Evolutionary conservation across 2,113 vertebrate genomes (phyloP).

Genomic region (Sinocyclocheilus grahami): DNA sequence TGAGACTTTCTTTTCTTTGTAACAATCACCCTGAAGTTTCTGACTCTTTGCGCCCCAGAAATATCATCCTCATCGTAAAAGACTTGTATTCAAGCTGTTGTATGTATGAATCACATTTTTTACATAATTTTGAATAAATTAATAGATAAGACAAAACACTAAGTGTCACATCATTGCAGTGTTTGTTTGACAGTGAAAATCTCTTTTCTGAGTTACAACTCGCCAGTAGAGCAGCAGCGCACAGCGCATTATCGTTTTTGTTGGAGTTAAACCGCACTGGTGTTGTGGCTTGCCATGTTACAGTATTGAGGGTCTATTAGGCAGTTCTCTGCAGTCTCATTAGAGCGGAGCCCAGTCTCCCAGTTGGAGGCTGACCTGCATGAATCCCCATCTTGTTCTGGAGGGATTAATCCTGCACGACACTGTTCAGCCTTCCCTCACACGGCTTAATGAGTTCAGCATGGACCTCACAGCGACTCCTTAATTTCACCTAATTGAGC

Average conservation of each 20-base stretch:
- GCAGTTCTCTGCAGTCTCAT: conserved; percentile 55
- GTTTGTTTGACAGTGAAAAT: not conserved
- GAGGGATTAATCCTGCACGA: conserved; percentile 68
- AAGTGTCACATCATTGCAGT: not conserved
- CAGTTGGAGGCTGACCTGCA: conserved; percentile 58
- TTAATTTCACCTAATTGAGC: conserved; percentile 78
- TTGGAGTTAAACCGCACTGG: conserved; percentile 37
- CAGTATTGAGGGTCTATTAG: conserved; percentile 42
- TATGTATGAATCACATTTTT: not conserved
- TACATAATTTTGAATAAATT: not conserved
- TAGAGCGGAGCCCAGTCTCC: conserved; percentile 49
- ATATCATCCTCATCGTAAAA: not conserved
- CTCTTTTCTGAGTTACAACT: not conserved
- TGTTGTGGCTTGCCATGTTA: conserved; percentile 37
- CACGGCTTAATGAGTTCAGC: conserved; percentile 74
- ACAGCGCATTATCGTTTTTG: not conserved
- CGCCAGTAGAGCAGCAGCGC: not conserved
- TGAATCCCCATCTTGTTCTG: conserved; percentile 59
- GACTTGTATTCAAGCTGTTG: not conserved
- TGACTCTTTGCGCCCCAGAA: not conserved
- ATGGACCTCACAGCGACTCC: conserved; percentile 72
- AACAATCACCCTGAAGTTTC: not conserved
- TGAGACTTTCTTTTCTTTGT: not conserved
- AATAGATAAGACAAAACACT: not conserved
- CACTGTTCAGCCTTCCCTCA: conserved; percentile 63